Conservation (phyloP, 1,140 invertebrate species). For the Drosophila suzukii region DNA sequence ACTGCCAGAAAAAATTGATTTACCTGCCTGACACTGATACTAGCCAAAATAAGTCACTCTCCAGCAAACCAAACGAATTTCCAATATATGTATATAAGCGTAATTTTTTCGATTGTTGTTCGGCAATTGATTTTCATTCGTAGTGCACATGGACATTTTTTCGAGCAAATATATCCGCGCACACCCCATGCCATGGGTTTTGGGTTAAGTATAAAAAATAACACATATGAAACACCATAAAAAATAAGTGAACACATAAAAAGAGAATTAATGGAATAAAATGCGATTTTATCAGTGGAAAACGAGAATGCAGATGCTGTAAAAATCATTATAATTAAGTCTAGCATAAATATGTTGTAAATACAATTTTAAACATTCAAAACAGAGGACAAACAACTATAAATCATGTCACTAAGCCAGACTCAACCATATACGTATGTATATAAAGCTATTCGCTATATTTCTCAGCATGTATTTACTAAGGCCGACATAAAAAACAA, state of each 20-base stretch:
- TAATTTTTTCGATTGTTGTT: constrained; percentile 44
- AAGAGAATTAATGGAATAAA: constrained; percentile 33
- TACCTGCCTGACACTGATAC: constrained; percentile 43
- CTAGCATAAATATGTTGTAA: constrained; percentile 68
- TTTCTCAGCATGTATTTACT: constrained; percentile 30
- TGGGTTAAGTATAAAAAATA: constrained; percentile 30
- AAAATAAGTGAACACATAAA: constrained; percentile 38
- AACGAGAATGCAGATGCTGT: constrained; percentile 64
- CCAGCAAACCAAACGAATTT: constrained; percentile 43
- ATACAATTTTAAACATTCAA: constrained; percentile 76
- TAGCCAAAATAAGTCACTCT: constrained; percentile 44
- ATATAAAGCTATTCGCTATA: constrained; percentile 28
- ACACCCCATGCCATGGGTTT: constrained; percentile 10
- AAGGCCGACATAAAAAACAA: constrained; percentile 12
- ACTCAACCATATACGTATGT: constrained; percentile 39
- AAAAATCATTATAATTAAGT: constrained; percentile 73
- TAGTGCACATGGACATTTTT: constrained; percentile 35
- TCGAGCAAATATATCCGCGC: constrained; percentile 36
- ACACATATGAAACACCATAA: constrained; percentile 42
- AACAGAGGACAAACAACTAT: constrained; percentile 54
- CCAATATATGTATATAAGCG: constrained; percentile 33
- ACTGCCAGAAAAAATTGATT: constrained; percentile 22
- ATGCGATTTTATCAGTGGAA: constrained; percentile 72
- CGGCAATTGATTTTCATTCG: constrained; percentile 44
- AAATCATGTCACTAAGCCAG: constrained; percentile 51